Conservation (phyloP, 2,888 invertebrate genomes). For the Diplazon laetatorius region DNA sequence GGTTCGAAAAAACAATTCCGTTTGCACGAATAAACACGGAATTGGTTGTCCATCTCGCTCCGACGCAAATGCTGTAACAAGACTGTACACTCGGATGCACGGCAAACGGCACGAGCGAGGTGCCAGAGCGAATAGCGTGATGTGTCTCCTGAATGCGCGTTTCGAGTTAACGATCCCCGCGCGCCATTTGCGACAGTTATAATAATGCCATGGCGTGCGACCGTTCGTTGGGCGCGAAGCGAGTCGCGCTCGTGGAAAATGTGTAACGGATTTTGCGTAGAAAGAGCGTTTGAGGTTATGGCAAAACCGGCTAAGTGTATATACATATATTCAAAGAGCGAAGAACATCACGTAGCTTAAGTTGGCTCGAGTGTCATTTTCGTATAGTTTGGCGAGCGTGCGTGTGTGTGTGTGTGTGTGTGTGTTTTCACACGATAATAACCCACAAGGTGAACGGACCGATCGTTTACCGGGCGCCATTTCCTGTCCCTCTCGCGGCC, state of each 20-base stretch:
- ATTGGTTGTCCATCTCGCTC: conserved; percentile 7
- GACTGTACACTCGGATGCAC: conserved; percentile 55
- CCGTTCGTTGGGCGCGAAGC: conserved; percentile 3
- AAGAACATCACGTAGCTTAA: no score
- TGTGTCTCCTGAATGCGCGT: conserved; percentile 26
- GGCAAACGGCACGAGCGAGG: conserved; percentile 23
- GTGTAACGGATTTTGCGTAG: conserved; percentile 56
- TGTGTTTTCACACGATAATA: not conserved
- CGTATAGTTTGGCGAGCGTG: no score
- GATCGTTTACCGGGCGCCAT: no score
- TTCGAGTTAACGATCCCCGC: conserved; percentile 6
- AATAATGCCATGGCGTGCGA: conserved; percentile 46
- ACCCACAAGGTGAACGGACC: no score
- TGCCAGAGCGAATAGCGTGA: conserved; percentile 58
- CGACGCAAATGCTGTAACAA: conserved; percentile 47
- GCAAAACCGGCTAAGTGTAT: not conserved
- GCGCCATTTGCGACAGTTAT: conserved; percentile 59
- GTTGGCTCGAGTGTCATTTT: conserved; percentile 14
- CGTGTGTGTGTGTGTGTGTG: no score
- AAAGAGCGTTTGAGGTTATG: conserved; percentile 21
- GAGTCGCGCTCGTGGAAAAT: conserved; percentile 32
- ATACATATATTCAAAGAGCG: no score
- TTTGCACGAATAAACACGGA: conserved; percentile 19
- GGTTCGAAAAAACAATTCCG: no score
- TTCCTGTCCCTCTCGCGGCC: not conserved